Base-by-base conservation (phyloP, 2,113 vertebrate genomes). In the Pelobates fuscus region DNA sequence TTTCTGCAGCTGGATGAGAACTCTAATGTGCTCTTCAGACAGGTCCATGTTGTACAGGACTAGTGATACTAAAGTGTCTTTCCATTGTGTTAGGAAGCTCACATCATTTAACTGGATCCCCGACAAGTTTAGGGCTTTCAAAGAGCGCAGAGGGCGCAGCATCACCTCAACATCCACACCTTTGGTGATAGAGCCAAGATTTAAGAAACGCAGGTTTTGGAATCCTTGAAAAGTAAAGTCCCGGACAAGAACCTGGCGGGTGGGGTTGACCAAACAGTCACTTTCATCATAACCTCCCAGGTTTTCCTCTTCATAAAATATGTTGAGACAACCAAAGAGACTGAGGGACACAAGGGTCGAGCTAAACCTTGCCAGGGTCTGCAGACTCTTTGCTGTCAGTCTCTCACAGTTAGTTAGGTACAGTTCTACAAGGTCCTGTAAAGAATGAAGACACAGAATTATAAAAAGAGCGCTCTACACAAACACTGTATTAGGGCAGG, bases 1-100 rank as follows among this genome's bases (percentile, higher is more conserved):
- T 79, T 93, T 94, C 77, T 80, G 85, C 29, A 98, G 90, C 88
- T 97, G 93, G 60, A 95, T 79, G 0, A 98, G 88, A 27, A 92
- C 95, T 8, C 84, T 87, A 79, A 97, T 86, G 82, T 97, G 87
- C 68, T 99, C 97, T 5, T 98, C 96, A 0, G 94, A 95, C 77
- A 98, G 91, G 80, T 98, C 96, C 86, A 98, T 94, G 55, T 98
- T 98, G 90, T 98, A 99, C 81, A 99, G 93, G 80, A 99, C 95
- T 6, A 99, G 90, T 25, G 95, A 97, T 43, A 94, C 91, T 82
- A 99, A 87, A 77, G 90, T 92, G 67, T 98, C 94, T 78, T 91
- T 95, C 97, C 97, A 99, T 86, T 96, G 96, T 3, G 88, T 86
- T 2, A 99, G 91, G 86, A 99, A 99, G 1, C 89, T 81, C 0